phyloP scores from a whole-genome alignment of 2,797 vertebrate genomes.

The Phrynocephalus forsythii region DNA sequence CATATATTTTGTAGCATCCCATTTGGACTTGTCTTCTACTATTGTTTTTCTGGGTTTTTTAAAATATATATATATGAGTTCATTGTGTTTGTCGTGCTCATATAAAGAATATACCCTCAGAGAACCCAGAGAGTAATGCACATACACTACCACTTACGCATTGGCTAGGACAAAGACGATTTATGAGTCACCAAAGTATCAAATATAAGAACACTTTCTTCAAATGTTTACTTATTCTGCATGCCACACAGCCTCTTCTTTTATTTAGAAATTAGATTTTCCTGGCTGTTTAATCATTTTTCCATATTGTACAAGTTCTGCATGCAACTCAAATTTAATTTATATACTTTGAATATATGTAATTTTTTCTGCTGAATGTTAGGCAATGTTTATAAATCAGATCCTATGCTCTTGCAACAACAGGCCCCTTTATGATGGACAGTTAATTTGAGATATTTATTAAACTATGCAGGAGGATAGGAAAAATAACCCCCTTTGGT shows the following conservation, averaged over 20 bases:
- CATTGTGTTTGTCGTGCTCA: too few relatives aligned
- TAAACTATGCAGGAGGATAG: constrained; percentile 46
- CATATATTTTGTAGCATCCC: too few relatives aligned
- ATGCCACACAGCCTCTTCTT: background rate
- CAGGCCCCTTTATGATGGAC: constrained; percentile 25
- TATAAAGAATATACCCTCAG: too few relatives aligned
- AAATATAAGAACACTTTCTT: background rate
- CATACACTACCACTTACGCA: too few relatives aligned
- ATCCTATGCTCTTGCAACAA: constrained; percentile 17
- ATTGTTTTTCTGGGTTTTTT: too few relatives aligned
- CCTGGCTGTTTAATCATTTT: background rate
- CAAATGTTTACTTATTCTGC: constrained; percentile 2
- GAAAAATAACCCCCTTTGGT: constrained; percentile 38
- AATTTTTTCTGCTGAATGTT: constrained; percentile 25
- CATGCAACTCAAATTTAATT: constrained; percentile 26
- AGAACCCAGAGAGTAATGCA: too few relatives aligned
- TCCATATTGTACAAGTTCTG: constrained; percentile 36
- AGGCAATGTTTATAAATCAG: constrained; percentile 38
- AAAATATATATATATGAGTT: too few relatives aligned
- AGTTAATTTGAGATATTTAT: constrained; percentile 46
- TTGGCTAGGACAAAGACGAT: background rate
- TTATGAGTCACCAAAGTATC: background rate
- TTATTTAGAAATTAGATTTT: constrained; percentile 21
- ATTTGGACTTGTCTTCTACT: too few relatives aligned
- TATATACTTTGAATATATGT: constrained; percentile 23